Conservation (phyloP, 2,113 vertebrate genomes). For the Xiphophorus couchianus region DNA sequence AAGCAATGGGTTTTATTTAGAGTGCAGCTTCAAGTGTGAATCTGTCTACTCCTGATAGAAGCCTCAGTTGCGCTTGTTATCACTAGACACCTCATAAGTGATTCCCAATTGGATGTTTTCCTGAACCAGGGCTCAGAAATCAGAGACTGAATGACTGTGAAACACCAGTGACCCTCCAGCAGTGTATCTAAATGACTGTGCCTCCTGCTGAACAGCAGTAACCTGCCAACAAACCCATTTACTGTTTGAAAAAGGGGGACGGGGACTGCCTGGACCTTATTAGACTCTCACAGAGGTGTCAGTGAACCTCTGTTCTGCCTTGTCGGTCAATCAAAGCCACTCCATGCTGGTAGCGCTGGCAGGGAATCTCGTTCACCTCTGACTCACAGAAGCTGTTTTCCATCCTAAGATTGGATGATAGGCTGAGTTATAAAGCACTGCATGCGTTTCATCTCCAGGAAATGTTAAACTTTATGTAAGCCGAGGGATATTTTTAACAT, state of each 20-base stretch:
- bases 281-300: conserved; percentile 37
- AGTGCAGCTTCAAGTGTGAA: conserved; percentile 23
- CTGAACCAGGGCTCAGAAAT: conserved; percentile 59
- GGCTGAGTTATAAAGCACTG: background rate
- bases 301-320: conserved; percentile 40
- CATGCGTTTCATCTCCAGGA: background rate
- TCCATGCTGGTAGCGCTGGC: conserved; percentile 10
- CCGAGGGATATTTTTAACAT: background rate
- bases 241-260: conserved; percentile 44
- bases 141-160: conserved; percentile 59
- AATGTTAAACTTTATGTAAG: background rate
- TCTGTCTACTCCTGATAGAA: conserved; percentile 59
- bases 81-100: conserved; percentile 67
- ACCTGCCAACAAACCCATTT: conserved; percentile 58
- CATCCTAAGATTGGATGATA: background rate
- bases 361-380: conserved; percentile 15
- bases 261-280: conserved; percentile 30
- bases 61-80: conserved; percentile 56
- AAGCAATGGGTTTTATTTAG: conserved; percentile 29
- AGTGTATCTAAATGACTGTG: conserved; percentile 30
- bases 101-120: conserved; percentile 65
- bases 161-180: conserved; percentile 48
- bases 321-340: conserved; percentile 51
- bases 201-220: conserved; percentile 43
- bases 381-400: conserved; percentile 24